Percentiles rank a stretch among this genome's conserved stretches.
Evolutionary conservation across 2,888 invertebrate species (phyloP).

Genomic region (Phorcus lineatus): DNA sequence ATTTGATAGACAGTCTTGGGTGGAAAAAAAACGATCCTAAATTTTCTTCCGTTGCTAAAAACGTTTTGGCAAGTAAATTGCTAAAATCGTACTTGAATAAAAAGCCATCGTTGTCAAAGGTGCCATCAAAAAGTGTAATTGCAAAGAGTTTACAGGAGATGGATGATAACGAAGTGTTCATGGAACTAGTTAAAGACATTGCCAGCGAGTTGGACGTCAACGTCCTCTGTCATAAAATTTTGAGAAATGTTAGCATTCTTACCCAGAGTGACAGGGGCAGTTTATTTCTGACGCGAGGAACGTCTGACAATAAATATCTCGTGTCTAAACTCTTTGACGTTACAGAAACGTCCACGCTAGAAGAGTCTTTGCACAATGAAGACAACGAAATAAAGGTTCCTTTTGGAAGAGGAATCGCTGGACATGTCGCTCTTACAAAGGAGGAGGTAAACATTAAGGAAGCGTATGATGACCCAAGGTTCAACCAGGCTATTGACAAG

Average conservation of each 20-base stretch:
- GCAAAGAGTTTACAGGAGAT: background rate
- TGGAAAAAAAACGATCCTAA: background rate
- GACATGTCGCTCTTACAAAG: constrained; percentile 91
- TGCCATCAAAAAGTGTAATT: constrained; percentile 25
- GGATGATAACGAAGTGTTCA: constrained; percentile 86
- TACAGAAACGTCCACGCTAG: constrained; percentile 85
- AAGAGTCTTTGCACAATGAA: constrained; percentile 44
- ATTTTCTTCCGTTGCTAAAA: constrained; percentile 40
- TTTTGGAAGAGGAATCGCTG: constrained; percentile 94
- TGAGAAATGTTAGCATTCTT: constrained; percentile 91
- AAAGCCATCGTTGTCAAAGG: constrained; percentile 39
- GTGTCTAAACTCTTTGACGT: constrained; percentile 95
- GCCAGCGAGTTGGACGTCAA: constrained; percentile 95
- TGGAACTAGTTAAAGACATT: constrained; percentile 95
- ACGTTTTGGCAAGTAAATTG: constrained; percentile 66
- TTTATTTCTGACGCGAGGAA: constrained; percentile 90
- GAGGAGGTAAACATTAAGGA: constrained; percentile 92
- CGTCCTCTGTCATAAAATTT: constrained; percentile 94
- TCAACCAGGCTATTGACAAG: constrained; percentile 92
- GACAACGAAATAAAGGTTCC: constrained; percentile 80
- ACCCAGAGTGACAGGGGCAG: constrained; percentile 92
- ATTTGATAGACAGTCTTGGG: background rate
- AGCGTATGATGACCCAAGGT: constrained; percentile 93
- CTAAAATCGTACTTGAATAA: constrained; percentile 66
- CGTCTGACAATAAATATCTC: constrained; percentile 84